Evolutionary conservation across 2,113 vertebrate species (phyloP), one percentile per base, ranked within the genome.

Genomic region (Nothocercus nigrocapillus): DNA sequence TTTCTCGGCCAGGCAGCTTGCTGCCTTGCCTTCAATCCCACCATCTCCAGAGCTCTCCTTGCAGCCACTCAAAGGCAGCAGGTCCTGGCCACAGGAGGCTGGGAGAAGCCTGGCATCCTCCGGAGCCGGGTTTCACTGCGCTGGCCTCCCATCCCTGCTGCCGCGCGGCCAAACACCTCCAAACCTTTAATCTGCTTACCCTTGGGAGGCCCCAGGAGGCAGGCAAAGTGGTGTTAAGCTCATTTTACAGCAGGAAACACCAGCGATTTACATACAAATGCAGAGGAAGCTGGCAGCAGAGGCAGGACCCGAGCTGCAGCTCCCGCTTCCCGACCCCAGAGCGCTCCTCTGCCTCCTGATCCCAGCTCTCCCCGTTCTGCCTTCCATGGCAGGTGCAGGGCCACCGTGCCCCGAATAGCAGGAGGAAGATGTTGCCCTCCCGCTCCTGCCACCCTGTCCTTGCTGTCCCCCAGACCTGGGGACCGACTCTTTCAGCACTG

Each of bases 141-240:
- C 11, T 0, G 53, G 77, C 94, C 94, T 93, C 80, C 90, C 61
- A 69, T 92, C 77, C 28, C 11, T 53, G 64, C 42, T 61, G 56
- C 74, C 0, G 14, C 21, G 38, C 0, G 4, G 51, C 88, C 61
- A 72, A 42, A 17, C 0, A 0, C 22, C 72, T 75, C 88, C 85
- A 92, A 93, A 94, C 11, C 66, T 64, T 87, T 96, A 95, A 97
- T 96, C 96, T 92, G 45, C 93, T 96, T 96, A 94, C 69, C 21
- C 69, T 92, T 73, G 82, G 69, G 88, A 93, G 82, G 47, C 83
- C 56, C 89, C 86, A 47, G 19, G 62, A 86, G 47, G 77, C 42
- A 82, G 74, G 74, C 56, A 89, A 92, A 95, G 96, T 84, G 81
- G 42, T 69, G 42, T 82, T 96, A 96, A 95, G 86, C 94, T 96